phyloP scores from a whole-genome alignment of 2,888 invertebrate species.

The Drosophila planitibia region DNA sequence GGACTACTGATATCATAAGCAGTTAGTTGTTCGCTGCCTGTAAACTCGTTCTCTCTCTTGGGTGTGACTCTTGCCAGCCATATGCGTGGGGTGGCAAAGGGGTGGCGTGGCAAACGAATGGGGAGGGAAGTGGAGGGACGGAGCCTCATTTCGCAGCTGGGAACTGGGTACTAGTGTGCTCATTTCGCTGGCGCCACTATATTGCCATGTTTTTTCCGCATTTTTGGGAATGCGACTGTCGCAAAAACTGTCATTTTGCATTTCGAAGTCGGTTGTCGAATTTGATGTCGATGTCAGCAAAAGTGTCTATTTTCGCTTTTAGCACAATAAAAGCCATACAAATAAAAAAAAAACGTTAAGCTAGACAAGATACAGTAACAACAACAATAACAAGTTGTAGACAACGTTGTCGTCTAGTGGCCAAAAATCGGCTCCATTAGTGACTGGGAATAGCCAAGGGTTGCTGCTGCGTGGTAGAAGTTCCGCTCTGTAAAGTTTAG shows the following conservation, averaged over 20 bases:
- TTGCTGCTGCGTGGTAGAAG: conserved; percentile 42
- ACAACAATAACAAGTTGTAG: conserved; percentile 35
- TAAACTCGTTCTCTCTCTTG: conserved; percentile 50
- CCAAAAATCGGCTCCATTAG: conserved; percentile 46
- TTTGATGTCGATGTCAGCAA: conserved; percentile 59
- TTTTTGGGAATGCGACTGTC: conserved; percentile 30
- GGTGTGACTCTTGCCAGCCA: conserved; percentile 18
- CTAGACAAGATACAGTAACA: conserved; percentile 21
- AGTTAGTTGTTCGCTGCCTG: conserved; percentile 20
- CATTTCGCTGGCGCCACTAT: conserved; percentile 73
- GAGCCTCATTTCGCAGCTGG: conserved; percentile 28
- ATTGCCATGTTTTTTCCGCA: conserved; percentile 72
- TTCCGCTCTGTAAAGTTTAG: conserved; percentile 39
- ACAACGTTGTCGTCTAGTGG: conserved; percentile 40
- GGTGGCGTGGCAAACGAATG: conserved; percentile 2
- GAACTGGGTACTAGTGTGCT: conserved; percentile 55
- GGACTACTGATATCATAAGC: conserved; percentile 54
- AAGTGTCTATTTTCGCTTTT: conserved; percentile 78
- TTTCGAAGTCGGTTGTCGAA: conserved; percentile 36
- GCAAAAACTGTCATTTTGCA: conserved; percentile 71
- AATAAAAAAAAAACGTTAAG: conserved; percentile 5
- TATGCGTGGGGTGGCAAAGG: conserved; percentile 16
- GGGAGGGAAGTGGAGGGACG: conserved; percentile 2
- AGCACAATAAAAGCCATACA: conserved; percentile 44
- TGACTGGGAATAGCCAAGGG: conserved; percentile 22